phyloP scores from a whole-genome alignment of 1,140 invertebrate genomes.

The Caligus rogercresseyi region DNA sequence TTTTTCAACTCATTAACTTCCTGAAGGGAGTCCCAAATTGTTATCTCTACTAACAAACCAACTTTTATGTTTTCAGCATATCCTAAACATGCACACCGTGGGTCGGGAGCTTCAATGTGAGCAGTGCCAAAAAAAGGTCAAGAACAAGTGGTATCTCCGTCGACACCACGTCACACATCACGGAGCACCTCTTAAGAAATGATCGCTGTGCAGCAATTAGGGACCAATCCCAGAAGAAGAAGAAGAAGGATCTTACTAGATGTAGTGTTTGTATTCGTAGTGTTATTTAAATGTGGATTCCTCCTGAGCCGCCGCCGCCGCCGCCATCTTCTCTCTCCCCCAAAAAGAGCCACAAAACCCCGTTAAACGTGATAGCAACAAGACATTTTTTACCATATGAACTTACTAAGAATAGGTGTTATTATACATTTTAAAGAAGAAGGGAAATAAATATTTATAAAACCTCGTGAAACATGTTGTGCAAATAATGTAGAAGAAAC shows the following conservation, averaged over 20 bases:
- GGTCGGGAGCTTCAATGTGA: constrained; percentile 25
- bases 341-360: too few species aligned
- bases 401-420: too few species aligned
- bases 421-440: too few species aligned
- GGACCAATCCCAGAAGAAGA: too few species aligned
- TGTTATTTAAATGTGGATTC: neutral
- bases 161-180: constrained; percentile 27
- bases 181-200: constrained; percentile 25
- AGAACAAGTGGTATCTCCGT: constrained; percentile 27
- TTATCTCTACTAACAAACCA: neutral
- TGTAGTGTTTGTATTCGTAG: neutral
- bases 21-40: neutral
- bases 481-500: too few species aligned
- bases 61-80: constrained; percentile 23
- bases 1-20: neutral
- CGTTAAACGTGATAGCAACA: too few species aligned
- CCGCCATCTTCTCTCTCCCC: too few species aligned
- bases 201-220: neutral
- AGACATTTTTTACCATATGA: too few species aligned
- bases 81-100: constrained; percentile 27
- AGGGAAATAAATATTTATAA: too few species aligned
- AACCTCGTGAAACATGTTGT: too few species aligned
- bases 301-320: neutral
- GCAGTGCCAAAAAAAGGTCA: constrained; percentile 25
- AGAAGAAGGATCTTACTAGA: too few species aligned